A percentile compares a stretch with the other conserved stretches of the same genome.
phyloP scores from a whole-genome alignment of 2,888 invertebrate genomes.

The Tetramorium bicarinatum region DNA sequence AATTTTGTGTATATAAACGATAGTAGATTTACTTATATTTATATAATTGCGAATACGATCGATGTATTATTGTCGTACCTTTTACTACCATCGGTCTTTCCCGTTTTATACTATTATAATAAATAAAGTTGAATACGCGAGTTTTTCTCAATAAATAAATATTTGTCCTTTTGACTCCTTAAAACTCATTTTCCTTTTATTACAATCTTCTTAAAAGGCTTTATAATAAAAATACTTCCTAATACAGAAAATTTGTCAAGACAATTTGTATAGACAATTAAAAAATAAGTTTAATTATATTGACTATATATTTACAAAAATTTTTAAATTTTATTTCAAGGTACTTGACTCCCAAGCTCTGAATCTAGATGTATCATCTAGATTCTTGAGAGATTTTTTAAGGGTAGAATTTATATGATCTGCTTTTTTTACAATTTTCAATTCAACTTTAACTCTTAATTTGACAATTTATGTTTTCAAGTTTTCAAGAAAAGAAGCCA shows the following conservation, averaged over 20 bases:
- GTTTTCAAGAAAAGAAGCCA: background rate
- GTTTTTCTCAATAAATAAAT: constrained; percentile 56
- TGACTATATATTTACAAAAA: background rate
- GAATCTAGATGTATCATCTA: background rate
- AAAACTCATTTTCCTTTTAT: background rate
- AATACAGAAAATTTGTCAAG: background rate
- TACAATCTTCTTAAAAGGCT: background rate
- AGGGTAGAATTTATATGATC: background rate
- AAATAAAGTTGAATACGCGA: constrained; percentile 80
- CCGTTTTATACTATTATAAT: constrained; percentile 77
- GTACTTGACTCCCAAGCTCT: background rate
- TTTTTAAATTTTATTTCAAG: background rate
- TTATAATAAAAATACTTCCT: background rate
- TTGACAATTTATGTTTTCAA: background rate
- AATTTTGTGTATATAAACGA: constrained; percentile 71
- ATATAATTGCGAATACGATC: constrained; percentile 65
- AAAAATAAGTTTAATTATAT: background rate
- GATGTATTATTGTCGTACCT: constrained; percentile 58
- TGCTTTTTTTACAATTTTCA: background rate
- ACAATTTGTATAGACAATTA: background rate
- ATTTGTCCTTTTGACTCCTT: constrained; percentile 16
- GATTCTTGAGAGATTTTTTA: background rate
- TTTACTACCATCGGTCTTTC: constrained; percentile 61
- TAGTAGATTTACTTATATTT: constrained; percentile 60
- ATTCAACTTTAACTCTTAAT: background rate